Evolutionary conservation across 2,797 vertebrate species (phyloP).

Genomic region (Leptodactylus fallax): DNA sequence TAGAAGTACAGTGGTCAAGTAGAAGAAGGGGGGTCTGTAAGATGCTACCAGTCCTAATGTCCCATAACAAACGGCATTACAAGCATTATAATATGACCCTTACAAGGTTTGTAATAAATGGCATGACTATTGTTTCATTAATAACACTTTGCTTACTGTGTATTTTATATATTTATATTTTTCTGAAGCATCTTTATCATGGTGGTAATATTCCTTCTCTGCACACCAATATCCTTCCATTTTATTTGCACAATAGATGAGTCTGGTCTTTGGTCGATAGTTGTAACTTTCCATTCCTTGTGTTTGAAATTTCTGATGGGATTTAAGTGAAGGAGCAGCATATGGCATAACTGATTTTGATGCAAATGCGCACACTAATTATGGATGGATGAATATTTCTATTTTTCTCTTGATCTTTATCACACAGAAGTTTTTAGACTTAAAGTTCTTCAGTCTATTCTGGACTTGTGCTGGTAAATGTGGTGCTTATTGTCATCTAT

Average conservation of each 20-base stretch:
- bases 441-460: slow-evolving; percentile 87
- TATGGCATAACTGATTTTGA: slow-evolving; percentile 91
- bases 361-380: slow-evolving; percentile 93
- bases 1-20: too few species aligned
- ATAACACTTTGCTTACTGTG: too few species aligned
- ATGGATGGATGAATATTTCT: slow-evolving; percentile 88
- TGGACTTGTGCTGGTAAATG: slow-evolving; percentile 25
- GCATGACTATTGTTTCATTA: too few species aligned
- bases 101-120: too few species aligned
- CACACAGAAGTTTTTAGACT: slow-evolving; percentile 91
- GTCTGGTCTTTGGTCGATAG: slow-evolving; percentile 8
- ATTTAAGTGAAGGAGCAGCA: slow-evolving; percentile 85
- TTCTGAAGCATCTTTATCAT: neutral
- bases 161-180: neutral
- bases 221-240: neutral
- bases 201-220: neutral
- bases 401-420: slow-evolving; percentile 84
- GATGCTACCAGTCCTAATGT: neutral
- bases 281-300: slow-evolving; percentile 41
- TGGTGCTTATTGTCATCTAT: neutral
- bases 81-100: too few species aligned
- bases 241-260: neutral
- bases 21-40: neutral
- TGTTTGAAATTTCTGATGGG: slow-evolving; percentile 67
- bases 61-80: neutral